These are phyloP conservation scores for Bombus polaris DNA, from an alignment of 1,140 invertebrate genomes.

Conservation along the genomic window DNA sequence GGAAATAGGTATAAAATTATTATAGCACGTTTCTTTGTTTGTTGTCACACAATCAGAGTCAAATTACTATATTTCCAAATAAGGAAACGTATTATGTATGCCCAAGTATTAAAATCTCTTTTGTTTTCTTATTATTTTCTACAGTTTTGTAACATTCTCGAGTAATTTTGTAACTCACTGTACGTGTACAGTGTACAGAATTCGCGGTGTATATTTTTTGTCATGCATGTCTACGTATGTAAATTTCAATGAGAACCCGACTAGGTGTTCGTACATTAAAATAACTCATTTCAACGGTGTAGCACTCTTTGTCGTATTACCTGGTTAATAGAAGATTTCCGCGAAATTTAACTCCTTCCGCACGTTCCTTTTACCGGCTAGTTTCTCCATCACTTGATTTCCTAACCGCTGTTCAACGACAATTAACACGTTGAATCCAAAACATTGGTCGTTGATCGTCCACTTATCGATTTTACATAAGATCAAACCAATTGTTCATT, in stretches of 20 bases:
- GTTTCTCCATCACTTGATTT: not conserved
- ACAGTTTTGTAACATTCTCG: not conserved
- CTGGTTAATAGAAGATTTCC: slow-evolving; percentile 62
- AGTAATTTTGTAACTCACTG: not conserved
- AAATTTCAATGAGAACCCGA: not conserved
- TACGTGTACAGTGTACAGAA: not conserved
- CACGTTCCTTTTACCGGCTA: slow-evolving; percentile 23
- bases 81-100: too few species aligned
- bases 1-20: not conserved
- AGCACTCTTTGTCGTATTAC: slow-evolving; percentile 28
- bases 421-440: slow-evolving; percentile 17
- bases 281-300: not conserved
- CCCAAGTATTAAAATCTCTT: not conserved
- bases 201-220: not conserved
- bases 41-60: too few species aligned
- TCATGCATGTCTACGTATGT: not conserved
- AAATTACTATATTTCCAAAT: too few species aligned
- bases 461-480: slow-evolving; percentile 9
- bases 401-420: not conserved
- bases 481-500: not conserved
- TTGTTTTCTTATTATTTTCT: not conserved
- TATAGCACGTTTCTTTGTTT: not conserved
- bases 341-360: slow-evolving; percentile 51
- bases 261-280: slow-evolving; percentile 6
- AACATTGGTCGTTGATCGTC: slow-evolving; percentile 5